Conservation (phyloP, 2,797 vertebrate species). For the Uromys caudimaculatus region DNA sequence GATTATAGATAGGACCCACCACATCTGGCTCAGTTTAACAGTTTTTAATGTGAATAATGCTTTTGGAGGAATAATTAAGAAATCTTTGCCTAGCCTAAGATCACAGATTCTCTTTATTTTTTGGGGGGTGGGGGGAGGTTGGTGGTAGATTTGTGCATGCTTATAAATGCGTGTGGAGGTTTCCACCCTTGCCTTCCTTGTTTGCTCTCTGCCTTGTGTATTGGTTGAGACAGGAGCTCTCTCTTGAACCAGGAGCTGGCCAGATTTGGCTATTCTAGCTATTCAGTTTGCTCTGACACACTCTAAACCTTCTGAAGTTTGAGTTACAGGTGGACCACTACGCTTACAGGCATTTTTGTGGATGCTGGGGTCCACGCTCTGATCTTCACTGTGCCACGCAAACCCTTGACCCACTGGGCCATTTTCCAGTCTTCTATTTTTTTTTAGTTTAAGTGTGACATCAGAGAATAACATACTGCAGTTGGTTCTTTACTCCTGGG, state of each 20-base stretch:
- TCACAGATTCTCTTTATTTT: not conserved
- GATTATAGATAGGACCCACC: not conserved
- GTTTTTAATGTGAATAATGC: constrained; percentile 13
- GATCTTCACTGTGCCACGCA: not conserved
- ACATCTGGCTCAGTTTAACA: not conserved
- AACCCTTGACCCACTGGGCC: too few species aligned
- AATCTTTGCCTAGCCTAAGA: not conserved
- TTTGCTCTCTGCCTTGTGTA: not conserved
- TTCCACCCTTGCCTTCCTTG: not conserved
- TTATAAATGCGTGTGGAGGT: not conserved
- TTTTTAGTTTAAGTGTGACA: not conserved
- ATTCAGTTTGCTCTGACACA: not conserved
- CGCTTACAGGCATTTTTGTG: not conserved
- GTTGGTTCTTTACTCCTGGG: not conserved
- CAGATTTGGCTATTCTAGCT: not conserved
- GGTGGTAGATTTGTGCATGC: not conserved
- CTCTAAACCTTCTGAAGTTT: not conserved
- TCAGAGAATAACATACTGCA: not conserved
- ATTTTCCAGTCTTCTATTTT: not conserved
- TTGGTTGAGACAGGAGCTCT: not conserved
- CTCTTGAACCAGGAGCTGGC: not conserved
- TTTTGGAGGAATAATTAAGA: constrained; percentile 21
- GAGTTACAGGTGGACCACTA: not conserved
- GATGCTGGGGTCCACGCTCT: not conserved
- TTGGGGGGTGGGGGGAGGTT: not conserved